A percentile compares a stretch with the other conserved stretches of the same genome.
Conservation (phyloP, 1,140 invertebrate genomes). For the Mylabris phalerata region DNA sequence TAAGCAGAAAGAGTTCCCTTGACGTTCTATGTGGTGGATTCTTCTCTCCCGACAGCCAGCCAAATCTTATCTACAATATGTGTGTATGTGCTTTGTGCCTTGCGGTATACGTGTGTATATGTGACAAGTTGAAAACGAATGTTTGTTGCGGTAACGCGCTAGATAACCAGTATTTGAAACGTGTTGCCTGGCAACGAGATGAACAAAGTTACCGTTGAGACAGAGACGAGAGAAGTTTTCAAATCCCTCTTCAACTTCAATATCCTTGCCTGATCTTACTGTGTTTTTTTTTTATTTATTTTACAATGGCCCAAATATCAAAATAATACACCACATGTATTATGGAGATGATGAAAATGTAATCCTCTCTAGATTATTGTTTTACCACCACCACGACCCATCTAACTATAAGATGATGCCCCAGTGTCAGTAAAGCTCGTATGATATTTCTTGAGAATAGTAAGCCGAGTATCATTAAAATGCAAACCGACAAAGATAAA, state of each 20-base stretch:
- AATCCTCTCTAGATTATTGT: conserved; percentile 31
- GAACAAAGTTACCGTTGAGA: background rate
- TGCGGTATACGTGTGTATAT: conserved; percentile 25
- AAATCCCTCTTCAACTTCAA: conserved; percentile 29
- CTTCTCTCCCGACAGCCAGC: conserved; percentile 22
- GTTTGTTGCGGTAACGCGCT: conserved; percentile 34
- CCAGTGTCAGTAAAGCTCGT: conserved; percentile 23
- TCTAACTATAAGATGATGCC: conserved; percentile 10
- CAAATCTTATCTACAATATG: conserved; percentile 33
- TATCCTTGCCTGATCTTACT: conserved; percentile 24
- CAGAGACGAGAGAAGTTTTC: background rate
- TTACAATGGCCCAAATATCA: conserved; percentile 26
- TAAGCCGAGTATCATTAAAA: conserved; percentile 22
- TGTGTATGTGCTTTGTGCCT: conserved; percentile 9
- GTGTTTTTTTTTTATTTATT: conserved; percentile 13
- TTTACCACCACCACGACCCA: conserved; percentile 18
- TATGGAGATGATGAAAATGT: conserved; percentile 33
- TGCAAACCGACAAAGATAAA: conserved; percentile 19
- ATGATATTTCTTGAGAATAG: conserved; percentile 24
- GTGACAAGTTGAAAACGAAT: conserved; percentile 35
- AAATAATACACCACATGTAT: conserved; percentile 27
- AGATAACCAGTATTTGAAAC: conserved; percentile 31
- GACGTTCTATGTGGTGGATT: conserved; percentile 11
- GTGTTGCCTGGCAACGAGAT: conserved; percentile 24
- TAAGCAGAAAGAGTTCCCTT: conserved; percentile 21